Evolutionary conservation across 2,797 vertebrate genomes (phyloP), one percentile per base, ranked within the genome.

Genomic region (Urocyon cinereoargenteus): DNA sequence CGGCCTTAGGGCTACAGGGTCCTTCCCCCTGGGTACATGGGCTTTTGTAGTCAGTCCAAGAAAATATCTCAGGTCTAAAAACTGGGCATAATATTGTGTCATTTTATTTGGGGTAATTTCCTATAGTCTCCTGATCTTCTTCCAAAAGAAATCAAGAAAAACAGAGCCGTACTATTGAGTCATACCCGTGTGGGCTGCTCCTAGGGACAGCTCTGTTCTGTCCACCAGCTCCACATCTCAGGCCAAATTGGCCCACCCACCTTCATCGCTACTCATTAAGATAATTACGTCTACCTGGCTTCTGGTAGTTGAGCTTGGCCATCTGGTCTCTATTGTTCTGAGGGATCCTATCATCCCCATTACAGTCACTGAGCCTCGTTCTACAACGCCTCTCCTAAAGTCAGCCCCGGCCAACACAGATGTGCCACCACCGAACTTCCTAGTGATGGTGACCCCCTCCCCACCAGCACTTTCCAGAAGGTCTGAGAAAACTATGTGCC

Each of bases 181-280:
- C 31, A 22, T 53, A 31, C 3, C 26, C 40, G 9, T 26, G 13
- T 45, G 24, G 10, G 8, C 26, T 59, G 26, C 26, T 28, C 31
- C 11, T 10, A 55, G 36, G 31, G 7, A 85, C 22, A 45, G 9
- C 5, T 31, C 34, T 3, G 16, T 34, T 53, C 61, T 26, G 3
- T 24, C 15, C 13, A 19, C 36, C 73, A 61, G 75, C 57, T 34
- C n/a, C 0, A 0, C 7, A 8, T 55, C 13, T 34, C 55, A 77
- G 18, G 9, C 40, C 51, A 90, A 24, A 24, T 31, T 24, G 5
- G 19, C 40, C 22, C 61, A 3, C 22, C 82, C 22, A 40, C n/a
- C 66, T 14, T 49, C 5, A 4, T 5, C 34, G 40, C 49, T 86
- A 34, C 51, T 68, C n/a, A 49, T 73, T 31, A 82, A 62, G 34